phyloP scores from a whole-genome alignment of 2,888 invertebrate genomes.

The Laothoe populi region DNA sequence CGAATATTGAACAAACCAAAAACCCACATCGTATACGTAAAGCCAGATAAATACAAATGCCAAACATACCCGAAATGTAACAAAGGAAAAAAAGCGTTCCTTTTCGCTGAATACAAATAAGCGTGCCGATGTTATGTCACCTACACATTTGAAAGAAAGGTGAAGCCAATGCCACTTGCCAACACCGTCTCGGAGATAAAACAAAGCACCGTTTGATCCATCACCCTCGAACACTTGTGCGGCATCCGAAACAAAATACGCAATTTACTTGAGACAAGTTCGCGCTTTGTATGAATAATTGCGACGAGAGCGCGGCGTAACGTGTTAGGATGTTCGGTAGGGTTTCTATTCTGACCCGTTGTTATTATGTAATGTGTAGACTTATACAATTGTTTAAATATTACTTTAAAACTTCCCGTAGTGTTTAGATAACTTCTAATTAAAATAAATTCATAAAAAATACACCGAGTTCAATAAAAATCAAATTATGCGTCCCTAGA shows the following conservation, averaged over 20 bases:
- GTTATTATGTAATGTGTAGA: conserved; percentile 36
- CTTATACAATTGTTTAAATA: not conserved
- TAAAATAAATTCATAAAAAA: too few species aligned
- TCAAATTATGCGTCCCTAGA: too few species aligned
- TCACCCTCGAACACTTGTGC: conserved; percentile 60
- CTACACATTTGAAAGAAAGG: conserved; percentile 45
- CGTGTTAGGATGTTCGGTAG: conserved; percentile 34
- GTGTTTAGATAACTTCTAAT: too few species aligned
- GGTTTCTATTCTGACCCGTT: conserved; percentile 45
- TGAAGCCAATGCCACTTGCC: conserved; percentile 47
- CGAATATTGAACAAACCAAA: not conserved
- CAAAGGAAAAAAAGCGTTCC: conserved; percentile 35
- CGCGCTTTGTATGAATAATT: conserved; percentile 64
- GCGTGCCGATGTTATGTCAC: conserved; percentile 49
- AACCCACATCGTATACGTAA: not conserved
- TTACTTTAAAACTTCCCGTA: too few species aligned
- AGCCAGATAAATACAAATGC: conserved; percentile 18
- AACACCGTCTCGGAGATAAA: conserved; percentile 59
- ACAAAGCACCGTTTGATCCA: conserved; percentile 73
- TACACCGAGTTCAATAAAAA: too few species aligned
- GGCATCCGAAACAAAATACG: conserved; percentile 52
- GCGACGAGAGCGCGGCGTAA: too few species aligned
- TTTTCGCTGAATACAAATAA: conserved; percentile 42
- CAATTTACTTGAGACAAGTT: conserved; percentile 73
- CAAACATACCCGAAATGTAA: conserved; percentile 37